Conservation (phyloP, 2,797 vertebrate species). For the Pipistrellus kuhlii region DNA sequence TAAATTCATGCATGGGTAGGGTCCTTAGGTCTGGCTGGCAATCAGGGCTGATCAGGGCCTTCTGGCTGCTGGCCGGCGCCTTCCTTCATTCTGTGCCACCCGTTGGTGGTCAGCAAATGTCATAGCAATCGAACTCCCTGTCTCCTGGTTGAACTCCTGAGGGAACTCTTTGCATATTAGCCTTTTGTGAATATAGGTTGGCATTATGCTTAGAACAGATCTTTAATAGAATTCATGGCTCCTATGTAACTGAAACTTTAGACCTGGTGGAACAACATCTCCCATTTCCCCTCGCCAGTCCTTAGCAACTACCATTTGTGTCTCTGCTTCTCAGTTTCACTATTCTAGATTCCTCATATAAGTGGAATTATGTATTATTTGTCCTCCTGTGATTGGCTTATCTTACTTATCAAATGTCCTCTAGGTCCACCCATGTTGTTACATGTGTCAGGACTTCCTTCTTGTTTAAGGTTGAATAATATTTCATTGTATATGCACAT, state of each 20-base stretch:
- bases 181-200: too few relatives aligned
- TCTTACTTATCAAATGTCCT: neutral
- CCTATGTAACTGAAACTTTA: neutral
- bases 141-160: too few relatives aligned
- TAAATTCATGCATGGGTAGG: too few relatives aligned
- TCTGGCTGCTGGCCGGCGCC: too few relatives aligned
- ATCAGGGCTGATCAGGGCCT: too few relatives aligned
- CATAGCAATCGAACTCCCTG: too few relatives aligned
- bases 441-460: neutral
- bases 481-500: too few relatives aligned
- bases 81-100: too few relatives aligned
- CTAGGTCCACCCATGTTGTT: neutral
- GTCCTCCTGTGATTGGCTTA: neutral
- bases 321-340: neutral
- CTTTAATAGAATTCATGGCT: neutral
- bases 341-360: accelerated
- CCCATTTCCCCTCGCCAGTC: accelerated
- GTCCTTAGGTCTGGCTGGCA: too few relatives aligned
- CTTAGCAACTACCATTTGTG: neutral
- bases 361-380: too few relatives aligned
- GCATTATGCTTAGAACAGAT: neutral
- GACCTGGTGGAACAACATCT: accelerated
- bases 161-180: too few relatives aligned
- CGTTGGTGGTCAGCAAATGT: too few relatives aligned
- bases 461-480: neutral